Base-by-base conservation (phyloP, 2,888 invertebrate genomes). In the Leptinotarsa peninsularis region DNA sequence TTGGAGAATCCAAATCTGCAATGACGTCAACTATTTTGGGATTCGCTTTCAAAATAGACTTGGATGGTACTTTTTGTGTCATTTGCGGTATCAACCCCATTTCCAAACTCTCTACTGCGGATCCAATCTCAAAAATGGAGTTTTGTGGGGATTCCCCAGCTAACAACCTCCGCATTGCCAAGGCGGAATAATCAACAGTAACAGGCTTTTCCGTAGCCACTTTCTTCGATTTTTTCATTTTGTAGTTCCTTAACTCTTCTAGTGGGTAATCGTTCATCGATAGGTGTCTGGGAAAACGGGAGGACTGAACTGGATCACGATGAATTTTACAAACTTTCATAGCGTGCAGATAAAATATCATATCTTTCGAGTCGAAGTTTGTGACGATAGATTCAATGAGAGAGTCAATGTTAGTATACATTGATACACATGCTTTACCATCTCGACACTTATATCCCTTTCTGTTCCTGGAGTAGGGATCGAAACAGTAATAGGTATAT, bases 401-500 rank as follows among this genome's bases (percentile, higher is more conserved):
- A 0, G 92, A 90, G n/a, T 91, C 90, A 0, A 92, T 83, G 74
- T 90, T 91, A 0, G 91, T 84, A 76, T 93, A 90, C 91, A 93
- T 92, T 72, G 92, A 89, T n/a, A 93, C 89, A 81, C 92, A 92
- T 1, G 92, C 92, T 66, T 89, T 88, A 0, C 90, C 90, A 72
- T 90, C 90, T 75, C 90, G 85, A 1, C 91, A 88, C 43, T 90
- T 88, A 58, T 72, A 79, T 0, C 92, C 93, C 66, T 92, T 91
- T 13, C 85, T 88, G 15, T 91, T 91, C 2, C 93, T 89, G 4
- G 92, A 90, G 81, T 93, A 93, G 0, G 93, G 92, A 87, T 93
- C 93, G 78, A 93, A 93, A 33, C 91, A 88, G 82, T 92, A 93
- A 83, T 87, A n/a, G n/a, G n/a, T n/a, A 92, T 89, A 91, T 91